Conservation (phyloP, 2,888 invertebrate species). For the Tridacna gigas region DNA sequence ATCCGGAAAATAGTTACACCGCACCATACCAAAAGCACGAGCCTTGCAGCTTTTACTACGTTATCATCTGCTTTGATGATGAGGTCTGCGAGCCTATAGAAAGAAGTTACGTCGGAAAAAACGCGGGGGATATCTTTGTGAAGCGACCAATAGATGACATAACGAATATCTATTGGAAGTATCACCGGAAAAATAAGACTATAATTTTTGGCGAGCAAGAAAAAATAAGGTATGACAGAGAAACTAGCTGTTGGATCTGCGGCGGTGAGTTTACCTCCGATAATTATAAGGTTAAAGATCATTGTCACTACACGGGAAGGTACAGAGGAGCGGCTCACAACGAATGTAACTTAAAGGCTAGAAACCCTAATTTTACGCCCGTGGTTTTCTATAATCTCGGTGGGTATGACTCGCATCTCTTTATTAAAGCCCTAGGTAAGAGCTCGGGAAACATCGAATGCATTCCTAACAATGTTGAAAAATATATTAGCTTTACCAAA, state of each 20-base stretch:
- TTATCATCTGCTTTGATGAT: not conserved
- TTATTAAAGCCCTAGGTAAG: slow-evolving; percentile 18
- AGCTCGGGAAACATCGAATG: not conserved
- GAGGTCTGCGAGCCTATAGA: not conserved
- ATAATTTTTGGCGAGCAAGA: not conserved
- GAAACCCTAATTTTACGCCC: slow-evolving; percentile 18
- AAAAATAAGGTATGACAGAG: not conserved
- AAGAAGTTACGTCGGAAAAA: not conserved
- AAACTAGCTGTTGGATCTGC: slow-evolving; percentile 12
- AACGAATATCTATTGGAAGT: not conserved
- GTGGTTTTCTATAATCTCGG: slow-evolving; percentile 47
- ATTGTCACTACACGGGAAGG: slow-evolving; percentile 49
- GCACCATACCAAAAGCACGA: slow-evolving; percentile 13
- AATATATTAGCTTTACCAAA: not conserved
- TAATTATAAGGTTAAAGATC: slow-evolving; percentile 29
- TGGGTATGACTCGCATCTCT: slow-evolving; percentile 45
- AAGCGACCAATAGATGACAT: not conserved
- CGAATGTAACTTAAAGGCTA: slow-evolving; percentile 30
- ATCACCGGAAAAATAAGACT: not conserved
- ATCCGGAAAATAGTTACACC: slow-evolving; percentile 29
- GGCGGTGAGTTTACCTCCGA: not conserved
- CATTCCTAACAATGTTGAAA: slow-evolving; percentile 2
- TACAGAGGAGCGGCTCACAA: slow-evolving; percentile 56
- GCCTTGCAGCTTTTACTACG: not conserved
- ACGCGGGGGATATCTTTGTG: not conserved